Conservation (phyloP, 2,888 invertebrate genomes). For the Sacculina carcini region DNA sequence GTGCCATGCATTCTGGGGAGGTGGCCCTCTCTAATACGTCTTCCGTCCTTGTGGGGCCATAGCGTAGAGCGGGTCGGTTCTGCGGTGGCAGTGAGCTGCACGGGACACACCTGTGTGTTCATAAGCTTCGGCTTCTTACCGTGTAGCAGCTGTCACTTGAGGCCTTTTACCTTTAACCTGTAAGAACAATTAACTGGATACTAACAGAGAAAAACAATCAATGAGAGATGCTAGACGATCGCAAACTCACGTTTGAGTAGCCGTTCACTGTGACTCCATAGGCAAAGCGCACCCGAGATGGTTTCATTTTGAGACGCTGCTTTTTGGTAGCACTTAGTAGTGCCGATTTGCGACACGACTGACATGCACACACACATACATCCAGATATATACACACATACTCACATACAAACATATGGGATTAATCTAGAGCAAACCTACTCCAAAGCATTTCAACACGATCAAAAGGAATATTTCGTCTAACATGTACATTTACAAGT, state of each 20-base stretch:
- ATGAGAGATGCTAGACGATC: neutral
- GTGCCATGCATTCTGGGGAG: too few relatives aligned
- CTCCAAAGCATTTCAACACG: neutral
- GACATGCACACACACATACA: conserved; percentile 4
- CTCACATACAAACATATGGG: neutral
- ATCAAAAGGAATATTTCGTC: neutral
- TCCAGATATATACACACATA: conserved; percentile 4
- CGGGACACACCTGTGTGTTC: too few relatives aligned
- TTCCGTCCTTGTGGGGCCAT: too few relatives aligned
- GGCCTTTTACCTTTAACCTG: too few relatives aligned
- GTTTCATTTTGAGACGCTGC: conserved; percentile 48
- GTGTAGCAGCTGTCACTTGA: too few relatives aligned
- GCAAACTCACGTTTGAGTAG: conserved; percentile 16
- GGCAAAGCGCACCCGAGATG: conserved; percentile 61
- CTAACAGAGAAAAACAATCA: neutral
- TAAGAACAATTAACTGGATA: too few relatives aligned
- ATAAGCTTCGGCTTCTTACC: too few relatives aligned
- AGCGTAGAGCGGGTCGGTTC: too few relatives aligned
- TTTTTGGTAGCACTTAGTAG: conserved; percentile 63
- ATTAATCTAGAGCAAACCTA: neutral
- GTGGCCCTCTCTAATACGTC: too few relatives aligned
- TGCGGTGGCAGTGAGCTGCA: too few relatives aligned
- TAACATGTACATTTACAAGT: neutral
- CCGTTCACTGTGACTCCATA: conserved; percentile 68
- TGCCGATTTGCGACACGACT: conserved; percentile 43